A percentile compares a stretch with the other conserved stretches of the same genome.
phyloP scores from a whole-genome alignment of 2,113 vertebrate species.

The Machaerirhynchus nigripectus region DNA sequence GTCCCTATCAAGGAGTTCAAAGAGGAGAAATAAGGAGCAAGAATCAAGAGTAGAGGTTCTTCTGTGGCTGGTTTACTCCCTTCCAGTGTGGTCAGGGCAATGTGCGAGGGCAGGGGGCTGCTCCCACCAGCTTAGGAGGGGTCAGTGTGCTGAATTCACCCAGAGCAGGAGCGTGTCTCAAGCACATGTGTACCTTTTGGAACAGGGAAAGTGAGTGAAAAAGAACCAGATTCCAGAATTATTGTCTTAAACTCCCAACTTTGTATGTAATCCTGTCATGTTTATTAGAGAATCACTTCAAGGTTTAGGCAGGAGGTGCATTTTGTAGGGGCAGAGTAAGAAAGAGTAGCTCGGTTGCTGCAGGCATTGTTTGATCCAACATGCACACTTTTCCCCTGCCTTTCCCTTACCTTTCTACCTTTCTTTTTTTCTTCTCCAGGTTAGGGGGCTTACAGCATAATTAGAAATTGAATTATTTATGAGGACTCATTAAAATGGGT shows the following conservation, averaged over 20 bases:
- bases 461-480: slow-evolving; percentile 94
- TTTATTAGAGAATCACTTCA: neutral
- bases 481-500: slow-evolving; percentile 74
- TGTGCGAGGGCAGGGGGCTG: neutral
- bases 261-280: neutral
- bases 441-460: slow-evolving; percentile 76
- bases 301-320: slow-evolving; percentile 21
- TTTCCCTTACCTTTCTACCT: neutral
- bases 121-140: neutral
- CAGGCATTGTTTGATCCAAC: slow-evolving; percentile 40
- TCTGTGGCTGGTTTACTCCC: neutral
- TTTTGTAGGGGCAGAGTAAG: neutral
- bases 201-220: neutral
- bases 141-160: neutral
- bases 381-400: neutral
- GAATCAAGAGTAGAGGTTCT: neutral
- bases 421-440: slow-evolving; percentile 64
- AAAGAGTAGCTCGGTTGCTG: slow-evolving; percentile 33
- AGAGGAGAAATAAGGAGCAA: neutral
- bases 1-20: neutral
- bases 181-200: accelerated
- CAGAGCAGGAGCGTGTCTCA: neutral
- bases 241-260: neutral
- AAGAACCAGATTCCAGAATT: neutral
- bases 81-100: neutral